phyloP scores from a whole-genome alignment of 2,113 vertebrate genomes.

The Notarius lentiginosus region DNA sequence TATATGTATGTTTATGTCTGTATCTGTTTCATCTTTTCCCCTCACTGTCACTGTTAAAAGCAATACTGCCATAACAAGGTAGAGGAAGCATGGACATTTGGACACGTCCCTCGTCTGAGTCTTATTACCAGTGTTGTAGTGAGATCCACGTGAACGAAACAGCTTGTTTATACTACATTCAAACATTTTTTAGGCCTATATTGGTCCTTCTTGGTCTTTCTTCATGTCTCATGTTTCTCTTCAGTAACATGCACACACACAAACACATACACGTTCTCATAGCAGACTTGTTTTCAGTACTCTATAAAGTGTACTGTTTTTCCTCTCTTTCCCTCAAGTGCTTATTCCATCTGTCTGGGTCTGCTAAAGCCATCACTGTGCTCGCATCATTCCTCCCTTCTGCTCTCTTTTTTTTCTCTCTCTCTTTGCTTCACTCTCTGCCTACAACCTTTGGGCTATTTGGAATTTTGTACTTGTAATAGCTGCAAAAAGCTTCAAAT shows the following conservation, averaged over 20 bases:
- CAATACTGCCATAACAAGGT: neutral
- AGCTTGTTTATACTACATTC: slow-evolving; percentile 12
- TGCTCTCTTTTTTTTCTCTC: neutral
- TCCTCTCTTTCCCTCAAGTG: slow-evolving; percentile 34
- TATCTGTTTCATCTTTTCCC: neutral
- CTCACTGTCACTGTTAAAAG: neutral
- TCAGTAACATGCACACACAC: neutral
- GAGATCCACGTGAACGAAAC: neutral
- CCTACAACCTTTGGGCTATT: neutral
- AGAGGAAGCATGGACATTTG: neutral
- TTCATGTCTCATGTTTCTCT: neutral
- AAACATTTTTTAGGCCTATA: slow-evolving; percentile 30
- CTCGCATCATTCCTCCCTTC: slow-evolving; percentile 18
- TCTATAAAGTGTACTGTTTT: slow-evolving; percentile 56
- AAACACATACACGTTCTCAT: slow-evolving; percentile 9
- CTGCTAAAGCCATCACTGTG: slow-evolving; percentile 69
- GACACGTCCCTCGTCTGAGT: neutral
- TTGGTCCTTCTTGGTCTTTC: neutral
- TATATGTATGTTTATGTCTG: neutral
- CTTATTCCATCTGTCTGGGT: slow-evolving; percentile 56
- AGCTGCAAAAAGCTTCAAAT: neutral
- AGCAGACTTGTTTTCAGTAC: slow-evolving; percentile 43
- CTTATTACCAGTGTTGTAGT: neutral
- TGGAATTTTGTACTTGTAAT: neutral
- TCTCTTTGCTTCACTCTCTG: neutral